Percentiles rank a stretch among this genome's conserved stretches.
phyloP scores from a whole-genome alignment of 2,888 invertebrate genomes.

The Schizotus pectinicornis region DNA sequence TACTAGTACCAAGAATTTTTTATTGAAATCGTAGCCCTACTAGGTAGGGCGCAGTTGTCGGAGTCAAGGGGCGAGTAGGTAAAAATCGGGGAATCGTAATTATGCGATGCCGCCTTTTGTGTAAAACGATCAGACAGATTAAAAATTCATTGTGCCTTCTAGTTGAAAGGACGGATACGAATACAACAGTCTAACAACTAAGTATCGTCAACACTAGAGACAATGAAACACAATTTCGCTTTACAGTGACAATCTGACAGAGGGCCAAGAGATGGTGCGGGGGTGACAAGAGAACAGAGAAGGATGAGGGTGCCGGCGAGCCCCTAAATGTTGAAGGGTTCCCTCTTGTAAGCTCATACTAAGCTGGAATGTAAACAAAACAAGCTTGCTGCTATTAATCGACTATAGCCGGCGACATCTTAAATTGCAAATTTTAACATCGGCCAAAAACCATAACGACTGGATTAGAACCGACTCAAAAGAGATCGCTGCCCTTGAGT shows the following conservation, averaged over 20 bases:
- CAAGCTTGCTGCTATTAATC: conserved; percentile 35
- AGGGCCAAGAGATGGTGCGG: conserved; percentile 28
- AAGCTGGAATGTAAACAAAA: conserved; percentile 36
- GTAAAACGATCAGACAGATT: conserved; percentile 15
- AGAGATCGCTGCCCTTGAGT: conserved; percentile 5
- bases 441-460: conserved; percentile 31
- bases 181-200: conserved; percentile 28
- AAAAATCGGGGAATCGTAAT: not conserved
- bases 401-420: conserved; percentile 32
- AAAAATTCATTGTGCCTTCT: conserved; percentile 23
- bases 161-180: conserved; percentile 21
- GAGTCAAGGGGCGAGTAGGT: too few species aligned
- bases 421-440: conserved; percentile 35
- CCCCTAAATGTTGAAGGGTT: conserved; percentile 34
- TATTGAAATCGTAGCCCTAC: too few species aligned
- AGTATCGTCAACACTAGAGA: conserved; percentile 33
- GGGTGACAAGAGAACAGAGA: conserved; percentile 23
- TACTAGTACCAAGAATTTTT: too few species aligned
- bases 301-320: conserved; percentile 19
- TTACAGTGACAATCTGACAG: conserved; percentile 35
- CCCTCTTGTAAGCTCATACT: conserved; percentile 34
- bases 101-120: not conserved
- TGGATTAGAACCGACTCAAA: conserved; percentile 26
- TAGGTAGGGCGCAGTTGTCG: too few species aligned
- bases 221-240: conserved; percentile 38